phyloP scores from a whole-genome alignment of 2,113 vertebrate genomes.

The Argyrosomus japonicus region DNA sequence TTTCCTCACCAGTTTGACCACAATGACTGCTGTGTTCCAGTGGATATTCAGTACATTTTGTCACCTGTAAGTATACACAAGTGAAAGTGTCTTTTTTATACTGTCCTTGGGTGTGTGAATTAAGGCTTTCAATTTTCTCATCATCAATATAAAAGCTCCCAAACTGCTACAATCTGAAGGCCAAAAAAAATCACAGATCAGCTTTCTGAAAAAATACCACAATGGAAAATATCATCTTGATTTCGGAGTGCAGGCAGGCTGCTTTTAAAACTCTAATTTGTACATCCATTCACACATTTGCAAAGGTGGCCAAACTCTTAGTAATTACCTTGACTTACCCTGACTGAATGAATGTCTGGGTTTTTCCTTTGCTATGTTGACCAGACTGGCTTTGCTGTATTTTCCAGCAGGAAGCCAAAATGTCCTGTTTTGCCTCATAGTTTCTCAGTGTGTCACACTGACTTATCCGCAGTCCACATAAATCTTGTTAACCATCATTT shows the following conservation, averaged over 20 bases:
- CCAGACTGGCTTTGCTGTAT: not conserved
- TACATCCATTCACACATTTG: not conserved
- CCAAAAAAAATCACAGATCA: not conserved
- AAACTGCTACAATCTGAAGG: not conserved
- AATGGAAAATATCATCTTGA: not conserved
- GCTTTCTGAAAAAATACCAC: not conserved
- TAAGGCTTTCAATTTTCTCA: too few species aligned
- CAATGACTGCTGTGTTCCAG: too few species aligned
- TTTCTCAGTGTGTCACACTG: not conserved
- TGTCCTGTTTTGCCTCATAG: not conserved
- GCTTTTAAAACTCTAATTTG: not conserved
- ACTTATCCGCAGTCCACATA: not conserved
- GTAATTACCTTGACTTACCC: not conserved
- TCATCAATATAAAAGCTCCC: not conserved
- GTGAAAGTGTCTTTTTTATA: not conserved
- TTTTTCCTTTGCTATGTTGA: not conserved
- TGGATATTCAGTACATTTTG: too few species aligned
- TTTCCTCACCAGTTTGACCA: not conserved
- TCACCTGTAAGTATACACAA: not conserved
- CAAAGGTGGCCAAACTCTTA: not conserved
- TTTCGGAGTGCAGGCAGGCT: too few species aligned
- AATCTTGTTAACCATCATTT: not conserved
- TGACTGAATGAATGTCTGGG: too few species aligned
- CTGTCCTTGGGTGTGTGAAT: not conserved
- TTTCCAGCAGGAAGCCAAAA: not conserved